Evolutionary conservation across 1,140 invertebrate species (phyloP).

Genomic region (Leptinotarsa undecemlineata): DNA sequence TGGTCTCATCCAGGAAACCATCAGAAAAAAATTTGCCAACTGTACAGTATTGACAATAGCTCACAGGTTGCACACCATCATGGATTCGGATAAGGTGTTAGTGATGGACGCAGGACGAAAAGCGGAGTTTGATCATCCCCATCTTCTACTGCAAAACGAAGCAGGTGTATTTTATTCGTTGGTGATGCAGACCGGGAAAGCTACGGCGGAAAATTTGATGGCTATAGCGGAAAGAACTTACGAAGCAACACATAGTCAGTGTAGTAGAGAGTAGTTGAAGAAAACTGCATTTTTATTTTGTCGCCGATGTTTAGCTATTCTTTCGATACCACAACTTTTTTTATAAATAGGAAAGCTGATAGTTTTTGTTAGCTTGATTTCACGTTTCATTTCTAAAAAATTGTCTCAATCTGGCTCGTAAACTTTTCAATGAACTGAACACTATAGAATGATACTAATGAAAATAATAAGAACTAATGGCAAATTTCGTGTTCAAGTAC

Average conservation of each 20-base stretch:
- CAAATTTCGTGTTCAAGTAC: too few species aligned
- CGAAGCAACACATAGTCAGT: neutral
- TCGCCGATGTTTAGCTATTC: too few species aligned
- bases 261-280: neutral
- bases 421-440: too few species aligned
- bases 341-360: too few species aligned
- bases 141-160: conserved; percentile 60
- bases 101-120: conserved; percentile 61
- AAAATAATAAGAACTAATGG: too few species aligned
- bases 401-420: too few species aligned
- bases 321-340: too few species aligned
- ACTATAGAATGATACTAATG: too few species aligned
- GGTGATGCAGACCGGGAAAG: conserved; percentile 66
- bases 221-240: conserved; percentile 60
- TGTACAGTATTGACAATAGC: conserved; percentile 74
- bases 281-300: too few species aligned
- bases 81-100: conserved; percentile 68
- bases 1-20: conserved; percentile 64
- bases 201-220: conserved; percentile 62
- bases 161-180: conserved; percentile 62
- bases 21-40: conserved; percentile 61
- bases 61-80: conserved; percentile 73
- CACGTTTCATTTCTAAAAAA: too few species aligned
- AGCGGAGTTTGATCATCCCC: conserved; percentile 64
- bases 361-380: too few species aligned